phyloP scores from a whole-genome alignment of 2,113 vertebrate species.

The Mirza zaza region DNA sequence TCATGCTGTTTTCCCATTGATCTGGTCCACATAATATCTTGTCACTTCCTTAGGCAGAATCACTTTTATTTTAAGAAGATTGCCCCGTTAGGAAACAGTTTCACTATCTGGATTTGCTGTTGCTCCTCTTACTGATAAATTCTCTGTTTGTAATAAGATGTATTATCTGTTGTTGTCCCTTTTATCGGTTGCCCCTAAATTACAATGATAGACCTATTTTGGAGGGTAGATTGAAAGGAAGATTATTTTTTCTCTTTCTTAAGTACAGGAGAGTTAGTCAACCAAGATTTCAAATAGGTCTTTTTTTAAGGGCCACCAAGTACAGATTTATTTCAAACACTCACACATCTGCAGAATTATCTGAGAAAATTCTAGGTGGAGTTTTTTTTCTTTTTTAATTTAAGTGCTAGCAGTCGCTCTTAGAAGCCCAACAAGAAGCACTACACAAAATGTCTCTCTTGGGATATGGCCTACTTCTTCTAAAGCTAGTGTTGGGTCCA shows the following conservation, averaged over 20 bases:
- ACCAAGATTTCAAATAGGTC: not conserved
- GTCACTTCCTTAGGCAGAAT: slow-evolving; percentile 37
- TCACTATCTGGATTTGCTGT: slow-evolving; percentile 43
- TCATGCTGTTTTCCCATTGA: not conserved
- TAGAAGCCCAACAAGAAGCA: not conserved
- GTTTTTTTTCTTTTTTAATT: slow-evolving; percentile 31
- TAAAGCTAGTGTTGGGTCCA: not conserved
- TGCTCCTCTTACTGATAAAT: slow-evolving; percentile 37
- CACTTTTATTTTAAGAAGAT: slow-evolving; percentile 42
- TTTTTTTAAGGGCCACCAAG: slow-evolving; percentile 21
- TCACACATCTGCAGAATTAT: slow-evolving; percentile 23
- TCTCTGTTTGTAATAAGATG: slow-evolving; percentile 48
- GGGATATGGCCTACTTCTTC: not conserved
- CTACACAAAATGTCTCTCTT: not conserved
- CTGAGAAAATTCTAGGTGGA: not conserved
- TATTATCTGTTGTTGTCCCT: not conserved
- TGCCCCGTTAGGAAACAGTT: not conserved
- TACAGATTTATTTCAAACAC: not conserved
- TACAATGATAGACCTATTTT: not conserved
- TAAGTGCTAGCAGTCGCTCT: not conserved
- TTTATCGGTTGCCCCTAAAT: not conserved
- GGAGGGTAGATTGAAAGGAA: fast-evolving
- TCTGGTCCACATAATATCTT: slow-evolving; percentile 35
- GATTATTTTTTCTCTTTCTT: not conserved
- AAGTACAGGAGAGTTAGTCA: not conserved